Evolutionary conservation across 2,797 vertebrate genomes (phyloP).

Genomic region (Euthynnus affinis): DNA sequence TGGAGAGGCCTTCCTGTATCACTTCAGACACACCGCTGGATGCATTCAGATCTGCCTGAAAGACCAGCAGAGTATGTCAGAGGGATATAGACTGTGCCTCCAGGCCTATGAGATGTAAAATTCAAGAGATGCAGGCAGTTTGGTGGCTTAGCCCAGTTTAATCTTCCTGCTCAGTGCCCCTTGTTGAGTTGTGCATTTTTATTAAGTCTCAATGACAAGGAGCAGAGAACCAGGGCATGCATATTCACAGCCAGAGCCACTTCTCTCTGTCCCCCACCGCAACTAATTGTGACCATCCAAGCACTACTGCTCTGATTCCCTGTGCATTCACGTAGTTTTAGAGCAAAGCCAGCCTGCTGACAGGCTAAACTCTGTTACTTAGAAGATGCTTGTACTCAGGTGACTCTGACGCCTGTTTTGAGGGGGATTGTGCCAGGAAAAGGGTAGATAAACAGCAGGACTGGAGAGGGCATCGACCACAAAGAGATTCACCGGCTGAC

Average conservation of each 20-base stretch:
- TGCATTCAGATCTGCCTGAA: constrained; percentile 57
- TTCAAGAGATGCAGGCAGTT: constrained; percentile 67
- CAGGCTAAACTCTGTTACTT: constrained; percentile 54
- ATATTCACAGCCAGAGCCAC: constrained; percentile 68
- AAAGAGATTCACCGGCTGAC: constrained; percentile 53
- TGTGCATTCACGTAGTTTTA: constrained; percentile 46
- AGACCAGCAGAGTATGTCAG: constrained; percentile 57
- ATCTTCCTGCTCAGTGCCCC: constrained; percentile 69
- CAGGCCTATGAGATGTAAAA: constrained; percentile 60
- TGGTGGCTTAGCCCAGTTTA: constrained; percentile 68
- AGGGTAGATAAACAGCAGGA: constrained; percentile 64
- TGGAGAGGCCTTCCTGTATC: constrained; percentile 57
- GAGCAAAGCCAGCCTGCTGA: constrained; percentile 46
- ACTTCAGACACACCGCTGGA: constrained; percentile 48
- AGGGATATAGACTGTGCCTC: constrained; percentile 53
- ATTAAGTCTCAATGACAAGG: constrained; percentile 70
- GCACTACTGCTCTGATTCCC: constrained; percentile 48
- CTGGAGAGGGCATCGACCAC: constrained; percentile 54
- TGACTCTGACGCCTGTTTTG: constrained; percentile 49
- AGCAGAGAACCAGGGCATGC: constrained; percentile 53
- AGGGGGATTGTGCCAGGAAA: constrained; percentile 55
- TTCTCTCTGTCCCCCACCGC: constrained; percentile 50
- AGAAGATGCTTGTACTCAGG: constrained; percentile 37
- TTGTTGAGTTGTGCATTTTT: constrained; percentile 71
- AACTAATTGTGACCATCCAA: constrained; percentile 69